Percentiles rank a stretch among this genome's conserved stretches.
These are phyloP conservation scores for Drosophila melanosoma DNA, from an alignment of 2,888 invertebrate genomes.

Conservation along the genomic window DNA sequence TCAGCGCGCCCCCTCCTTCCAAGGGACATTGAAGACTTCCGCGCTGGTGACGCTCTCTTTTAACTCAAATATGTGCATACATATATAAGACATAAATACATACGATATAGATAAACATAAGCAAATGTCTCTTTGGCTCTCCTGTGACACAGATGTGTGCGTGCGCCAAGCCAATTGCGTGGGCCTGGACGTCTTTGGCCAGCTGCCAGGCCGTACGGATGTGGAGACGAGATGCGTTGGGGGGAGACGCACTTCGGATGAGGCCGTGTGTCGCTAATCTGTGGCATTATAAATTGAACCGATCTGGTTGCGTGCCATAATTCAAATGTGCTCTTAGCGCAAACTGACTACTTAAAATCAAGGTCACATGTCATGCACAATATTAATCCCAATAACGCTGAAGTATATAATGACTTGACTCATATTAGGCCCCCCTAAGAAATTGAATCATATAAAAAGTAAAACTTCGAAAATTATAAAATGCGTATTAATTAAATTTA, in stretches of 20 bases:
- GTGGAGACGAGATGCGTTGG: neutral
- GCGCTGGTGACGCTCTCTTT: slow-evolving; percentile 67
- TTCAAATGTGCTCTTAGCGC: slow-evolving; percentile 26
- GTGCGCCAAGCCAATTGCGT: slow-evolving; percentile 60
- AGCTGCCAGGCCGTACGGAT: slow-evolving; percentile 44
- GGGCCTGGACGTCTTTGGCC: slow-evolving; percentile 62
- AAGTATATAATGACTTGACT: slow-evolving; percentile 1
- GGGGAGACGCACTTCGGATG: slow-evolving; percentile 5
- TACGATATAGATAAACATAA: neutral
- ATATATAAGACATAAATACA: slow-evolving; percentile 1
- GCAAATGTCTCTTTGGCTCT: slow-evolving; percentile 20
- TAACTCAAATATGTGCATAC: slow-evolving; percentile 6
- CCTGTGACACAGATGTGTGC: slow-evolving; percentile 53
- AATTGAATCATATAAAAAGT: neutral
- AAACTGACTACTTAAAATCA: slow-evolving; percentile 17
- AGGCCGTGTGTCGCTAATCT: slow-evolving; percentile 50
- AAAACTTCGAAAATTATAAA: neutral
- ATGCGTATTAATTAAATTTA: neutral
- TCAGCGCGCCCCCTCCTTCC: slow-evolving; percentile 23
- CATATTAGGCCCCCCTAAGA: slow-evolving; percentile 25
- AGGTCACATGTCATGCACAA: slow-evolving; percentile 37
- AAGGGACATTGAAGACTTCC: slow-evolving; percentile 54
- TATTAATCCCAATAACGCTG: neutral
- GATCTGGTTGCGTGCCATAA: slow-evolving; percentile 60
- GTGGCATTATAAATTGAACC: slow-evolving; percentile 53